These are phyloP conservation scores for Pseudolaguvia tuberculata DNA, from an alignment of 2,113 vertebrate species.

Conservation along the genomic window DNA sequence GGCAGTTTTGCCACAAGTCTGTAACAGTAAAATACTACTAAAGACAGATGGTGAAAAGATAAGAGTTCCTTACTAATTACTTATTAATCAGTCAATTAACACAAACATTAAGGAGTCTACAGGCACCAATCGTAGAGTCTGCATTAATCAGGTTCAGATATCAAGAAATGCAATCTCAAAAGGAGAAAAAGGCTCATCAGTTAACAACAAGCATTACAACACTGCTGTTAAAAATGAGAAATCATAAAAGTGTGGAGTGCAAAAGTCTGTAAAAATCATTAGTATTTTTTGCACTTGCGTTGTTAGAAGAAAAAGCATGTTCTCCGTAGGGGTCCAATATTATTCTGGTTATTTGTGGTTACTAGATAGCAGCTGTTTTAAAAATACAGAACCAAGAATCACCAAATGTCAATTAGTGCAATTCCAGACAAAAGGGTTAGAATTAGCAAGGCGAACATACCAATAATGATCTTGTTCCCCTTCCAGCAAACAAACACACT, in stretches of 20 bases:
- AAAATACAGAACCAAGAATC: neutral
- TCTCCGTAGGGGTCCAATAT: neutral
- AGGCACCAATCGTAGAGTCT: neutral
- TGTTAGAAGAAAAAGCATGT: neutral
- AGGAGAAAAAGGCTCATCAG: neutral
- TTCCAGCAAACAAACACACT: neutral
- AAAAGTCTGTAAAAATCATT: neutral
- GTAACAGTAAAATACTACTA: conserved; percentile 35
- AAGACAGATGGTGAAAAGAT: conserved; percentile 13
- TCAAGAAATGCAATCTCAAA: neutral
- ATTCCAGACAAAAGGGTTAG: neutral
- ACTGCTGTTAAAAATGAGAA: neutral
- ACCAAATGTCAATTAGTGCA: neutral
- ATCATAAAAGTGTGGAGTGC: conserved; percentile 6
- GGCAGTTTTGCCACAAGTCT: conserved; percentile 31
- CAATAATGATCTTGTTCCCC: neutral
- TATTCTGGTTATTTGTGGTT: neutral
- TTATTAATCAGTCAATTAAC: neutral
- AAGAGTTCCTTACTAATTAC: neutral
- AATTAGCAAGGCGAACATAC: neutral
- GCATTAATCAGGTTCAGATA: neutral
- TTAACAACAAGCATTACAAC: neutral
- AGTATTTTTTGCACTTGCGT: neutral
- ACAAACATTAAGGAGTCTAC: conserved; percentile 14
- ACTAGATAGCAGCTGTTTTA: neutral